These are phyloP conservation scores for Platorchestia sp. DNA, from an alignment of 1,140 invertebrate genomes.

Conservation along the genomic window DNA sequence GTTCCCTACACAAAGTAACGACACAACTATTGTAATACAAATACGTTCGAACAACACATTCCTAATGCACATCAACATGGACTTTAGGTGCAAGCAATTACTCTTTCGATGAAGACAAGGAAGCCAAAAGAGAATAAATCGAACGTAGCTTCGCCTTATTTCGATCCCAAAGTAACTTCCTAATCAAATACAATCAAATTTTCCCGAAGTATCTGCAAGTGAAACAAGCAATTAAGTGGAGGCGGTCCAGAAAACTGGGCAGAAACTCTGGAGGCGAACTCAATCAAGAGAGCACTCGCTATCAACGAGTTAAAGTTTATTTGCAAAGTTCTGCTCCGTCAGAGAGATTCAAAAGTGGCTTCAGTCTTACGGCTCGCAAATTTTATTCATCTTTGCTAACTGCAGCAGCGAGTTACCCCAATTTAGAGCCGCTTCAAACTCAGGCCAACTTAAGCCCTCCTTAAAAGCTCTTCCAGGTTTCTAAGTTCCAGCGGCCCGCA, in stretches of 20 bases:
- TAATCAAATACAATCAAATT: not conserved
- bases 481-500: not conserved
- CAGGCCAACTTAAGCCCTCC: not conserved
- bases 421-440: not conserved
- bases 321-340: not conserved
- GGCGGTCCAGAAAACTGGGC: not conserved
- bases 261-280: not conserved
- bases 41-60: not conserved
- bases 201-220: not conserved
- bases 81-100: not conserved
- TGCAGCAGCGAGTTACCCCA: not conserved
- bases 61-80: not conserved
- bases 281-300: not conserved
- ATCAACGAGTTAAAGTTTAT: not conserved
- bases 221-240: not conserved
- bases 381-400: slow-evolving; percentile 2
- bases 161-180: not conserved
- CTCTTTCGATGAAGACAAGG: not conserved
- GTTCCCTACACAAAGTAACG: not conserved
- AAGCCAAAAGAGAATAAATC: not conserved
- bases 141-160: not conserved
- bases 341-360: not conserved
- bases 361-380: not conserved
- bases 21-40: not conserved
- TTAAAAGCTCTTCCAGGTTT: not conserved